Evolutionary conservation across 2,797 vertebrate genomes (phyloP).

Genomic region (Rhynchonycteris naso): DNA sequence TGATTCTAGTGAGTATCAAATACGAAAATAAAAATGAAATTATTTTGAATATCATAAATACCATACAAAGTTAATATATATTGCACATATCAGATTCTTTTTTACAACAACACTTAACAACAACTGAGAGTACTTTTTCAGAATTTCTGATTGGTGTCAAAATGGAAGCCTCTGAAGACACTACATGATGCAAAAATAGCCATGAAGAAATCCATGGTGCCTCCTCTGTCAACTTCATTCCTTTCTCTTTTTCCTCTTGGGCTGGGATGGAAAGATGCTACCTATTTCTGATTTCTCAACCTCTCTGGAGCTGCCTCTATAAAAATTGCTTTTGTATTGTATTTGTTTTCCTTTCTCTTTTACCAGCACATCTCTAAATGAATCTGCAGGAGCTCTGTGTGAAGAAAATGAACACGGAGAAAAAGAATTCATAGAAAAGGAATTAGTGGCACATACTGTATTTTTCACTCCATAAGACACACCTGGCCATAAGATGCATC

Average conservation of each 20-base stretch:
- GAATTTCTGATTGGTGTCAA: constrained; percentile 4
- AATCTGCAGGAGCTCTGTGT: constrained; percentile 11
- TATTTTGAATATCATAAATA: not conserved
- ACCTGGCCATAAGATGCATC: no score
- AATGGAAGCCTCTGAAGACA: not conserved
- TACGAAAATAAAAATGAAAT: constrained; percentile 22
- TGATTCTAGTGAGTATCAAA: not conserved
- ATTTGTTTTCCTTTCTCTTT: not conserved
- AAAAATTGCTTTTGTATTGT: not conserved
- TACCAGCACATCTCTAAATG: not conserved
- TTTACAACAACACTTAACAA: not conserved
- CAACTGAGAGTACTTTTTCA: not conserved
- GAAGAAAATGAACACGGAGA: constrained; percentile 46
- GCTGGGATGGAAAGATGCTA: not conserved
- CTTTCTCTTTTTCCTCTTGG: not conserved
- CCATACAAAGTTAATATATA: not conserved
- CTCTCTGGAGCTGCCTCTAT: not conserved
- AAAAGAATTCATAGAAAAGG: constrained; percentile 7
- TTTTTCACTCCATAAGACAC: no score
- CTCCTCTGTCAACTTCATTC: not conserved
- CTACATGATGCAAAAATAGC: not conserved
- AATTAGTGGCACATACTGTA: not conserved
- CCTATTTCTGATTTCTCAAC: not conserved
- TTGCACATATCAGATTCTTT: not conserved
- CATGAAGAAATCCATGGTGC: not conserved